phyloP scores from a whole-genome alignment of 2,797 vertebrate genomes.

The Schizopygopsis pylzovi region DNA sequence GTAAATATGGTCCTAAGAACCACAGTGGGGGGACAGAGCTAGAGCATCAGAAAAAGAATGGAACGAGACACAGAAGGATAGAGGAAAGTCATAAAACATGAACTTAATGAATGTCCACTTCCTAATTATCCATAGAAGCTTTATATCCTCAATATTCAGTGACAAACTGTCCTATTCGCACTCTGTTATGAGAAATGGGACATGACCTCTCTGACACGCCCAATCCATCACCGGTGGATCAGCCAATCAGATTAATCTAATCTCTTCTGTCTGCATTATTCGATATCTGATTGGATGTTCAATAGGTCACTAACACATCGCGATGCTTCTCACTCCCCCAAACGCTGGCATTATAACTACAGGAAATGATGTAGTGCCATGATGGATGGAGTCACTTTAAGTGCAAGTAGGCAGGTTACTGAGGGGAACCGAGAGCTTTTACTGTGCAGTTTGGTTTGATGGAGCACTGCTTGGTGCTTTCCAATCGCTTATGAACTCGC shows the following conservation, averaged over 20 bases:
- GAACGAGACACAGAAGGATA: slow-evolving; percentile 32
- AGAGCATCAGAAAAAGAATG: slow-evolving; percentile 14
- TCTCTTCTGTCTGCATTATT: slow-evolving; percentile 34
- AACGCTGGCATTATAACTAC: slow-evolving; percentile 5
- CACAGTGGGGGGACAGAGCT: not conserved
- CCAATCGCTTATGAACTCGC: slow-evolving; percentile 14
- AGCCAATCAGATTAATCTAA: slow-evolving; percentile 48
- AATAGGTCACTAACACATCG: slow-evolving; percentile 28
- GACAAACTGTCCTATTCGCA: slow-evolving; percentile 37
- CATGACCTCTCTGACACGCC: slow-evolving; percentile 11
- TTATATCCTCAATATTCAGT: slow-evolving; percentile 38
- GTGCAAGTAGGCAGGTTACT: slow-evolving; percentile 45
- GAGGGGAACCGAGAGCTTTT: slow-evolving; percentile 29
- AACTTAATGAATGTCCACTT: slow-evolving; percentile 46
- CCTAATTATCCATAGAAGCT: slow-evolving; percentile 35
- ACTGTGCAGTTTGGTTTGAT: slow-evolving; percentile 38
- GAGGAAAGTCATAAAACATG: slow-evolving; percentile 40
- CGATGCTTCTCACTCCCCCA: not conserved
- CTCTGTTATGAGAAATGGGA: slow-evolving; percentile 30
- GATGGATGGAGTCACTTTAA: slow-evolving; percentile 46
- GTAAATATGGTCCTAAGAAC: not conserved
- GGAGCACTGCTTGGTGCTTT: slow-evolving; percentile 17
- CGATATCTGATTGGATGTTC: slow-evolving; percentile 40
- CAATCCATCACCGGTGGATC: slow-evolving; percentile 34
- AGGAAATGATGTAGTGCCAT: slow-evolving; percentile 37